Evolutionary conservation across 2,888 invertebrate genomes (phyloP), one percentile per base, ranked within the genome.

Genomic region (Archips crataeganus): DNA sequence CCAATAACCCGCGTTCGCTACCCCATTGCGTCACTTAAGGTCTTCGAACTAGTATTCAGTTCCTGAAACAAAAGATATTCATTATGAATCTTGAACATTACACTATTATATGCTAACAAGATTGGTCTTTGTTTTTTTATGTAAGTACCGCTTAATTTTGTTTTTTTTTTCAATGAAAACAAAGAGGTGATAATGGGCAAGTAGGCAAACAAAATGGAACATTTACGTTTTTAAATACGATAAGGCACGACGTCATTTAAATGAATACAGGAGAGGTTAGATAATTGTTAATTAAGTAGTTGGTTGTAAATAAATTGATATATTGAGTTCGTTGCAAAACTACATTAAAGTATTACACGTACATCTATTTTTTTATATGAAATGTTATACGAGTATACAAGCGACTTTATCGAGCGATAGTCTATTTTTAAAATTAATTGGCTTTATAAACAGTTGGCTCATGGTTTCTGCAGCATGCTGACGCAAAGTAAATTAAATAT

Each of bases 31-130:
- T 70, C 69, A 70, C 75, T 59, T 57, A 57, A 60, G 76, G 71
- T 71, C 68, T 68, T 64, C 75, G 70, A 76, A 75, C 75, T 75
- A 62, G 63, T 67, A 66, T 65, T 70, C 36, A 68, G 74, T 75
- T 75, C 76, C 84, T 84, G 84, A 67, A 84, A 84, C 80, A 83
- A 83, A 77, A 67, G 72, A 74, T 42, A 75, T 13, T 49, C 49
- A 59, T 67, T 65, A 62, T 67, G 45, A 68, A 68, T 72, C 54
- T 34, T 42, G 61, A 45, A 36, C 34, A 34, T 63, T 13, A n/a
- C 63, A 68, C 49, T 45, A 54, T 67, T 71, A 67, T 11, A 67
- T 67, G 45, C 66, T 11, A 71, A 47, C 32, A 60, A 32, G 32
- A 47, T 65, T 65, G 13, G 51, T 34, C 59, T 67, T 51, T 67